Base-by-base conservation (phyloP, 2,797 vertebrate genomes). In the Australoheros facetus region DNA sequence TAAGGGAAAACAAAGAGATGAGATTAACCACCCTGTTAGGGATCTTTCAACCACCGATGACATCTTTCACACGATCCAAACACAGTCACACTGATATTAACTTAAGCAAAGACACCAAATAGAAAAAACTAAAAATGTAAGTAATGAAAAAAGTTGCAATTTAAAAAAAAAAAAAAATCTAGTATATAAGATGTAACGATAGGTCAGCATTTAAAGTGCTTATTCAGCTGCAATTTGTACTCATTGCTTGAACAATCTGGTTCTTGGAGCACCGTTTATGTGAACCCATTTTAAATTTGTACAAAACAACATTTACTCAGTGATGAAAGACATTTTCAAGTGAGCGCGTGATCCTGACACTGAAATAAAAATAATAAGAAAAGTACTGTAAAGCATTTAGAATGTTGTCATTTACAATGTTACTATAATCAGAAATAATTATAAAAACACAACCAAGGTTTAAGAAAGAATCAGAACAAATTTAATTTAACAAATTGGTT, bases 1-100 rank as follows among this genome's bases (percentile, higher is more conserved):
- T 32, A 62, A 80, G 74, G 62, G 79, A 80, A 32, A 77, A 79
- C 73, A 83, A 73, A 73, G 75, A 59, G 48, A 58, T 55, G 28
- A 71, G 74, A 71, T 70, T 37, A 70, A 69, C 7, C 37, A 11
- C 42, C 19, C 32, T 57, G 16, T 23, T 16, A n/a, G 1, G 28
- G 17, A 71, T 39, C 57, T 17, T 78, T 75, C 7, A 76, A 58
- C 75, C 28, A 16, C 32, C 5, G 17, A 53, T 26, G 39, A 69
- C 55, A 76, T 83, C 23, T 57, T 28, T 39, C 55, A 12, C 48
- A 48, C 45, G 53, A 73, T 59, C 70, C 26, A 37, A 45, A 42
- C 6, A 1, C 60, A 74, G 17, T 34, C 2, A 2, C 13, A 8
- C 14, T 30, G 64, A 51, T 32, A 32, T 10, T n/a, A 34, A 21